Percentiles rank a stretch among this genome's conserved stretches.
Evolutionary conservation across 2,888 invertebrate genomes (phyloP).

Genomic region (Tenthredo mesomela): DNA sequence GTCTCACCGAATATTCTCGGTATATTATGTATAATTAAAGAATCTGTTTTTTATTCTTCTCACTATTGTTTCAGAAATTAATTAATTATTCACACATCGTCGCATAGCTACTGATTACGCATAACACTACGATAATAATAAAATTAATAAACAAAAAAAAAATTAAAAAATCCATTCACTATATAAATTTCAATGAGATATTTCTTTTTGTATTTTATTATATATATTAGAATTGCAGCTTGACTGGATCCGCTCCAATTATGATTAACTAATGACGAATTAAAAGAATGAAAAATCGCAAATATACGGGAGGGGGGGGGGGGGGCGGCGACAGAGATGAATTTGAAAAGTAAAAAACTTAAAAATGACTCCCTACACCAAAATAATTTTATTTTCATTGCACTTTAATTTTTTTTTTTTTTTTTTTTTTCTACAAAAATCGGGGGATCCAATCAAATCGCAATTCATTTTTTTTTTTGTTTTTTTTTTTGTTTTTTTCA

Average conservation of each 20-base stretch:
- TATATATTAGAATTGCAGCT: background rate
- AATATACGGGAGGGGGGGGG: no score
- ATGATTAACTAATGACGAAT: no score
- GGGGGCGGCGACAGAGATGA: no score
- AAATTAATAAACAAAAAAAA: background rate
- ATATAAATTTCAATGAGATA: background rate
- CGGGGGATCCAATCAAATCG: background rate
- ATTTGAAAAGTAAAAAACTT: no score
- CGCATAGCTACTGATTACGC: background rate
- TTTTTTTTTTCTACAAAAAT: background rate
- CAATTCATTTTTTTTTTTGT: background rate
- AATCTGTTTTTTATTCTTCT: background rate
- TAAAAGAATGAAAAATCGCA: no score
- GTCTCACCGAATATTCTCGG: no score
- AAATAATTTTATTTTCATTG: no score
- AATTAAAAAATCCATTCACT: background rate
- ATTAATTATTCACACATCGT: background rate
- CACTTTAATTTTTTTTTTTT: no score
- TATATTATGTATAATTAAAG: no score
- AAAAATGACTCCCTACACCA: no score
- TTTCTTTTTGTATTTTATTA: background rate
- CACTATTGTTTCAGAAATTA: background rate
- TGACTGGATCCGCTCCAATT: background rate
- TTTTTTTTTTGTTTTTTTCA: background rate
- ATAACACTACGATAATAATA: background rate